Conservation (phyloP, 92 coral and sea anemone species). For the Epizoanthus fatuus region DNA sequence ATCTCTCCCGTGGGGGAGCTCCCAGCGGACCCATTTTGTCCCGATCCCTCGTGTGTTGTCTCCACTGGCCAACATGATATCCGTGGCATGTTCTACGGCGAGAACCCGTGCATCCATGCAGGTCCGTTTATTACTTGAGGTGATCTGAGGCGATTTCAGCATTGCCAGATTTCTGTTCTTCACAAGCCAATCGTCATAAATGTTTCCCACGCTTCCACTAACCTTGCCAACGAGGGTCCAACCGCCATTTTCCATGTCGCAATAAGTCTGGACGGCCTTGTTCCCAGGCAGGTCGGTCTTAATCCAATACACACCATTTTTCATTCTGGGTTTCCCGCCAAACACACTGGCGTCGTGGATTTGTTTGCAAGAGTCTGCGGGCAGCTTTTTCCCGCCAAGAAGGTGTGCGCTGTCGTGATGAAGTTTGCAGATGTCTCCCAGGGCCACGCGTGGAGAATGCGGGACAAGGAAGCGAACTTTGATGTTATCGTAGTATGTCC, state of each 20-base stretch:
- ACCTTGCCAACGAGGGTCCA: slow-evolving; percentile 96
- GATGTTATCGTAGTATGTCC: slow-evolving; percentile 78
- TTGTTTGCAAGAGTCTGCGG: slow-evolving; percentile 89
- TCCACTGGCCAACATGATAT: slow-evolving; percentile 85
- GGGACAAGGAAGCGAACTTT: slow-evolving; percentile 65
- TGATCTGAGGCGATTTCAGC: slow-evolving; percentile 54
- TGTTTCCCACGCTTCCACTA: slow-evolving; percentile 78
- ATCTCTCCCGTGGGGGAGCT: slow-evolving; percentile 75
- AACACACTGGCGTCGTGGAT: slow-evolving; percentile 71
- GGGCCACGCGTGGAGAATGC: slow-evolving; percentile 56
- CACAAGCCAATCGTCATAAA: slow-evolving; percentile 79
- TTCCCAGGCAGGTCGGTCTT: slow-evolving; percentile 61
- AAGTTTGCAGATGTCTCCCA: slow-evolving; percentile 67
- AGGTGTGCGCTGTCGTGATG: slow-evolving; percentile 17
- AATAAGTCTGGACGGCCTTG: slow-evolving; percentile 70
- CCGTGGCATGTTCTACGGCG: slow-evolving; percentile 76
- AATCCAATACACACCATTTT: slow-evolving; percentile 88
- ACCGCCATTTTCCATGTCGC: slow-evolving; percentile 89
- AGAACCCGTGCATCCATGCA: slow-evolving; percentile 84
- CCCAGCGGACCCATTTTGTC: slow-evolving; percentile 86
- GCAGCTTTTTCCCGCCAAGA: slow-evolving; percentile 41
- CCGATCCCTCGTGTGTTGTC: slow-evolving; percentile 80
- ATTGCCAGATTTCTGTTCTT: slow-evolving; percentile 55
- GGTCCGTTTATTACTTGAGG: slow-evolving; percentile 36
- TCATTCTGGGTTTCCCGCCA: slow-evolving; percentile 49